Conservation (phyloP, 2,113 vertebrate genomes). For the Neolamprologus modestus region DNA sequence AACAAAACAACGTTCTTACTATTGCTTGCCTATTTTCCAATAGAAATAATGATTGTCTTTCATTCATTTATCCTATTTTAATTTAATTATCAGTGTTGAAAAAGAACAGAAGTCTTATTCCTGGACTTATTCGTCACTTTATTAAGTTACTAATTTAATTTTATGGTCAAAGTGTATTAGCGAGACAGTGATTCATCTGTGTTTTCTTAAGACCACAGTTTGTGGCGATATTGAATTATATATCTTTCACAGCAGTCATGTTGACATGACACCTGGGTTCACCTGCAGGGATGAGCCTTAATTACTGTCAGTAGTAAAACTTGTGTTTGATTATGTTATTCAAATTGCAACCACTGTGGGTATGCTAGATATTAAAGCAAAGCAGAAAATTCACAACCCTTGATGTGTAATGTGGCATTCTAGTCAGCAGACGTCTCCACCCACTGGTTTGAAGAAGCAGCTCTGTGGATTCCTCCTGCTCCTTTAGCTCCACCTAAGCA, state of each 20-base stretch:
- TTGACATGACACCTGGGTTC: not conserved
- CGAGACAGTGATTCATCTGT: not conserved
- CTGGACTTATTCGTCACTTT: not conserved
- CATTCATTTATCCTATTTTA: not conserved
- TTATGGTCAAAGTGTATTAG: not conserved
- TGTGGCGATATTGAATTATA: not conserved
- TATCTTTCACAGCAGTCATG: not conserved
- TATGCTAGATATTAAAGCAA: not conserved
- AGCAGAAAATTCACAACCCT: not conserved
- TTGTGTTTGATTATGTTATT: not conserved
- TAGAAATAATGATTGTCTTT: not conserved
- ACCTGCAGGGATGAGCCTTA: not conserved
- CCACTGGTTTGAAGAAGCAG: not conserved
- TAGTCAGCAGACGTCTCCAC: not conserved
- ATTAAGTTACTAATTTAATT: not conserved
- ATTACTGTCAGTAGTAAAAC: not conserved
- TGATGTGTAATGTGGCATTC: not conserved
- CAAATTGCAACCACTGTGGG: not conserved
- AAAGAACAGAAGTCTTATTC: not conserved
- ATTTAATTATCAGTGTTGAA: not conserved
- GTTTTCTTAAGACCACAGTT: not conserved
- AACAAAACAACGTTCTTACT: not conserved
- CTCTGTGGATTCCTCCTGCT: not conserved
- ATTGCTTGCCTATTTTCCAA: not conserved
- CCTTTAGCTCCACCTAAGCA: not conserved